These are phyloP conservation scores for Rhabdomys pumilio DNA, from an alignment of 2,797 vertebrate genomes.

Conservation along the genomic window DNA sequence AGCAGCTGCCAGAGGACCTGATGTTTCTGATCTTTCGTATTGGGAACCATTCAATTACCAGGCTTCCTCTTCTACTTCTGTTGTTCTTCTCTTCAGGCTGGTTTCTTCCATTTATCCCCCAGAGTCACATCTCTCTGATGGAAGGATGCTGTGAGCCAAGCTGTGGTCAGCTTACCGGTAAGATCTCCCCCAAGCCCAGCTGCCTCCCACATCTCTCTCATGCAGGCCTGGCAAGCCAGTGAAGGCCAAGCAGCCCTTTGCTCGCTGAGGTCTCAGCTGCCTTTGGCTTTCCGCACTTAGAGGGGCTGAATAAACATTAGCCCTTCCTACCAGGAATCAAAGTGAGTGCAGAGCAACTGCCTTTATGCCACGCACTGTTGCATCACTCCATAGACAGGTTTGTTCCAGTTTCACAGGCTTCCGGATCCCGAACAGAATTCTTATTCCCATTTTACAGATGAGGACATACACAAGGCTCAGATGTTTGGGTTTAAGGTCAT, in stretches of 20 bases:
- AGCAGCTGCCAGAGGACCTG: conserved; percentile 43
- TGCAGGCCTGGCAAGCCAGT: neutral
- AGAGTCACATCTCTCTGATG: conserved; percentile 16
- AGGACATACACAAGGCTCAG: neutral
- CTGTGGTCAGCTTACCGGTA: neutral
- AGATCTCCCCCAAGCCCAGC: neutral
- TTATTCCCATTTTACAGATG: conserved; percentile 9
- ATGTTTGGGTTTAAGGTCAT: neutral
- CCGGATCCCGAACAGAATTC: neutral
- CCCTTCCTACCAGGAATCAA: neutral
- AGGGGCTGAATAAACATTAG: neutral
- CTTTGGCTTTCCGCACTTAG: neutral
- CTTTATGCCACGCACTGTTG: neutral
- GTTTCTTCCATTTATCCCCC: conserved; percentile 5
- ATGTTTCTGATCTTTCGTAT: conserved; percentile 62
- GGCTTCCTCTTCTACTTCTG: conserved; percentile 78
- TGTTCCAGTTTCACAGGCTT: neutral
- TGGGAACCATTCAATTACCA: conserved; percentile 41
- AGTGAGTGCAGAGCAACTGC: neutral
- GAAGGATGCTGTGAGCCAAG: neutral
- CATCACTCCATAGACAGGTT: neutral
- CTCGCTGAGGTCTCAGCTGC: neutral
- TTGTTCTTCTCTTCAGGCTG: conserved; percentile 49
- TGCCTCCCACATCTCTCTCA: neutral
- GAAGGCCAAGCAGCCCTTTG: neutral